Conservation (phyloP, 1,140 invertebrate species). For the Ditylenchus dipsaci region DNA sequence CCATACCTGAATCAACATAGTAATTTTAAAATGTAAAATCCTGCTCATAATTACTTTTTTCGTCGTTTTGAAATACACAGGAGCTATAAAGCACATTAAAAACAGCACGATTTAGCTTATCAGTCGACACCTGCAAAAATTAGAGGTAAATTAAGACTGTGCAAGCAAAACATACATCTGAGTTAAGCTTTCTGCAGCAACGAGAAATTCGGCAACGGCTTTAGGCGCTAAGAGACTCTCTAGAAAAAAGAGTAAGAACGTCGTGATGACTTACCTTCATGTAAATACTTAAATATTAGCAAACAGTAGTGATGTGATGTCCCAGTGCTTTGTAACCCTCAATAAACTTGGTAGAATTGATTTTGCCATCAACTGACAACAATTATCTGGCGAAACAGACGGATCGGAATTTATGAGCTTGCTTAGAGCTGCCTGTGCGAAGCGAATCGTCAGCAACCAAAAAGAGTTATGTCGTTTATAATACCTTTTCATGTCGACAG, state of each 20-base stretch:
- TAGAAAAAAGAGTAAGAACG: slow-evolving; percentile 27
- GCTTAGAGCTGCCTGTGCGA: slow-evolving; percentile 68
- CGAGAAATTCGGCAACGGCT: slow-evolving; percentile 49
- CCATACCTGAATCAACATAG: slow-evolving; percentile 60
- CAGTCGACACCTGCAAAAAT: slow-evolving; percentile 46
- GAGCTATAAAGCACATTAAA: slow-evolving; percentile 78
- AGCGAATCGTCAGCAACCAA: neutral
- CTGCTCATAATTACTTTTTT: slow-evolving; percentile 60
- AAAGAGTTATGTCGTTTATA: neutral
- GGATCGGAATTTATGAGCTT: slow-evolving; percentile 71
- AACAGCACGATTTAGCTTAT: slow-evolving; percentile 69
- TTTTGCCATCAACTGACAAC: slow-evolving; percentile 72
- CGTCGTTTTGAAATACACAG: slow-evolving; percentile 75
- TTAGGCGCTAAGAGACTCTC: slow-evolving; percentile 25
- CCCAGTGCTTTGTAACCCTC: slow-evolving; percentile 80
- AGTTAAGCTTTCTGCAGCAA: slow-evolving; percentile 24
- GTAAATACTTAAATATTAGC: no score
- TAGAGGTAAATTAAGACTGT: neutral
- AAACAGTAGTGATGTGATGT: slow-evolving; percentile 60
- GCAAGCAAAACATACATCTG: neutral
- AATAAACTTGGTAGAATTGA: slow-evolving; percentile 76
- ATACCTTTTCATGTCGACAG: slow-evolving; percentile 38
- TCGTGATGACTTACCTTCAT: slow-evolving; percentile 7
- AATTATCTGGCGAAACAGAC: slow-evolving; percentile 70
- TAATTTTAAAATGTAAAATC: neutral